Conservation (phyloP, 1,140 invertebrate genomes). For the Bombus huntii region DNA sequence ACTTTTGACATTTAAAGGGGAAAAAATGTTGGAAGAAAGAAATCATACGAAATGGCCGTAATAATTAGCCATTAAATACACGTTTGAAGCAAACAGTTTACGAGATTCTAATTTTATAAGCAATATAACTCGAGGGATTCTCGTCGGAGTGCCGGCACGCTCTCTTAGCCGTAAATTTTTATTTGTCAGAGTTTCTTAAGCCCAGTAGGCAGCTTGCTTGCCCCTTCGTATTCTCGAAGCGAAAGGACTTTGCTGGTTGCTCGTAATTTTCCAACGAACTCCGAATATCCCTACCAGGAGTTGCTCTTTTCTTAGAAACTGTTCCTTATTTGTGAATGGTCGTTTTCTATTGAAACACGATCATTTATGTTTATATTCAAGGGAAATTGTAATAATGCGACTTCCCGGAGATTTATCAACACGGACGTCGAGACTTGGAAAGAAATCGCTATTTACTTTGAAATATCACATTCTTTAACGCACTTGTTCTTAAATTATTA, state of each 20-base stretch:
- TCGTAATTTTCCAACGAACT: neutral
- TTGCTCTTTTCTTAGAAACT: neutral
- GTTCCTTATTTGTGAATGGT: neutral
- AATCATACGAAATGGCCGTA: neutral
- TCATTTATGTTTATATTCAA: too few species aligned
- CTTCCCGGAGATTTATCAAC: neutral
- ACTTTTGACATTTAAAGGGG: neutral
- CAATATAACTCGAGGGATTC: slow-evolving; percentile 2
- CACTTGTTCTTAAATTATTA: neutral
- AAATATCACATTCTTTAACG: too few species aligned
- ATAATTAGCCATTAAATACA: slow-evolving; percentile 1
- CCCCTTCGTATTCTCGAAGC: neutral
- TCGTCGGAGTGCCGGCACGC: slow-evolving; percentile 16
- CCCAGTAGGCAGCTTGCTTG: slow-evolving; percentile 39
- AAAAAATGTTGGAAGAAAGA: neutral
- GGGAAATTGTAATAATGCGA: neutral
- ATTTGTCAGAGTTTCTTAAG: slow-evolving; percentile 72
- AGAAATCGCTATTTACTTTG: too few species aligned
- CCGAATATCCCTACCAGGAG: neutral
- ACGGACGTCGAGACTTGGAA: too few species aligned
- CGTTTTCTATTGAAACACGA: neutral
- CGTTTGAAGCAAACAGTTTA: slow-evolving; percentile 11
- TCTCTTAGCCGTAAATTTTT: slow-evolving; percentile 72
- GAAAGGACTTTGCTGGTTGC: neutral
- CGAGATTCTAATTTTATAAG: slow-evolving; percentile 46